Conservation (phyloP, 2,113 vertebrate species). For the Erythrocercus mccallii region DNA sequence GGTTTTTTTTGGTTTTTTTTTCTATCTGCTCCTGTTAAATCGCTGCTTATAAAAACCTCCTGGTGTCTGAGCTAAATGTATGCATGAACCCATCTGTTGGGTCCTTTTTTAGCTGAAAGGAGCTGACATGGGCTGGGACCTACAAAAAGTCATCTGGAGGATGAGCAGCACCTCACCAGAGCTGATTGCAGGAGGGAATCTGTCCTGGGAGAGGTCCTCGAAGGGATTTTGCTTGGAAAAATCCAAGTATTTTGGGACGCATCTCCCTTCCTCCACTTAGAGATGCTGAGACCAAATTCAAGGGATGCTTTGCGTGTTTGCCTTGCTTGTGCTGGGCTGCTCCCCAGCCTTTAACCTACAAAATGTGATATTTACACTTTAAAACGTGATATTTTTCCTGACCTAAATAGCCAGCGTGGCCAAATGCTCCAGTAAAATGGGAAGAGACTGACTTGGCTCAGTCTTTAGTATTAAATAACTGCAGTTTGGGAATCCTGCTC, state of each 20-base stretch:
- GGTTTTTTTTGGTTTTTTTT: background rate
- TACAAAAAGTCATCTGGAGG: background rate
- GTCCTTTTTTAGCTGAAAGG: constrained; percentile 15
- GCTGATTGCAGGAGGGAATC: background rate
- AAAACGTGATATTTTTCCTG: background rate
- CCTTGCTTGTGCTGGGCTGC: background rate
- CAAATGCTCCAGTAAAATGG: background rate
- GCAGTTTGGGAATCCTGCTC: background rate
- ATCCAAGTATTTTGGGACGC: background rate
- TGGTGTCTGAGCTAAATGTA: constrained; percentile 8
- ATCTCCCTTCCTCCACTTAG: background rate
- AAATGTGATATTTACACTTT: background rate
- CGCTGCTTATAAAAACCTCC: background rate
- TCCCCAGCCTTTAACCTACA: background rate
- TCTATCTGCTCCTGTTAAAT: background rate
- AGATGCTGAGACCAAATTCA: background rate
- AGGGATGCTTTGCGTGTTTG: background rate
- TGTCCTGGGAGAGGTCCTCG: background rate
- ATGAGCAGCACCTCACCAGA: background rate
- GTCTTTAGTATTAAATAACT: background rate
- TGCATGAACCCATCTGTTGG: constrained; percentile 39
- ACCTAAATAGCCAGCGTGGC: background rate
- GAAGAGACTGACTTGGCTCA: background rate
- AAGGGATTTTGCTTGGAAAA: background rate
- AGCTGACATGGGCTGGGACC: constrained; percentile 5